Evolutionary conservation across 2,113 vertebrate genomes (phyloP).

Genomic region (Chloroceryle aenea): DNA sequence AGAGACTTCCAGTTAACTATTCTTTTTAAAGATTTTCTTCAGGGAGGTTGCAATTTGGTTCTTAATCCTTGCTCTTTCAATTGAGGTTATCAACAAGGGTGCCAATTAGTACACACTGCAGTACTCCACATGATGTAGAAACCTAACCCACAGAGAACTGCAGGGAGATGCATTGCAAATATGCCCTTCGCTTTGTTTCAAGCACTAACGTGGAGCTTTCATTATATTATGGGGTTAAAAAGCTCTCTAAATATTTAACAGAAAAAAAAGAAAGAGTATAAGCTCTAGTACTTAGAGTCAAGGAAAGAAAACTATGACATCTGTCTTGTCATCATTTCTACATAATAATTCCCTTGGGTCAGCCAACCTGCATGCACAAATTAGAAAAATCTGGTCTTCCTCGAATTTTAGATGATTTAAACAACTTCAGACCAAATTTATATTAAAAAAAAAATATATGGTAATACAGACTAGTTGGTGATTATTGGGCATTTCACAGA

Average conservation of each 20-base stretch:
- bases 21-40: background rate
- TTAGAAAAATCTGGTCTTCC: background rate
- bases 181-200: background rate
- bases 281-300: background rate
- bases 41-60: slow-evolving; percentile 12
- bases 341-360: background rate
- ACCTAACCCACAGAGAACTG: background rate
- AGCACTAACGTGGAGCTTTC: background rate
- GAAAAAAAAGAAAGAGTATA: background rate
- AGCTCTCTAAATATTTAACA: background rate
- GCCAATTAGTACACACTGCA: background rate
- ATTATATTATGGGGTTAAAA: background rate
- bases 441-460: background rate
- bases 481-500: background rate
- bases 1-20: background rate
- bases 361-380: background rate
- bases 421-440: background rate
- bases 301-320: background rate
- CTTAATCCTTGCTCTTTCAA: slow-evolving; percentile 9
- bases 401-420: background rate
- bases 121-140: background rate
- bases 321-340: background rate
- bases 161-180: background rate
- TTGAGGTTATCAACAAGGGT: slow-evolving; percentile 21
- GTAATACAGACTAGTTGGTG: background rate